Percentiles rank a stretch among this genome's conserved stretches.
These are phyloP conservation scores for Coluber constrictor DNA, from an alignment of 2,797 vertebrate species.

Conservation along the genomic window DNA sequence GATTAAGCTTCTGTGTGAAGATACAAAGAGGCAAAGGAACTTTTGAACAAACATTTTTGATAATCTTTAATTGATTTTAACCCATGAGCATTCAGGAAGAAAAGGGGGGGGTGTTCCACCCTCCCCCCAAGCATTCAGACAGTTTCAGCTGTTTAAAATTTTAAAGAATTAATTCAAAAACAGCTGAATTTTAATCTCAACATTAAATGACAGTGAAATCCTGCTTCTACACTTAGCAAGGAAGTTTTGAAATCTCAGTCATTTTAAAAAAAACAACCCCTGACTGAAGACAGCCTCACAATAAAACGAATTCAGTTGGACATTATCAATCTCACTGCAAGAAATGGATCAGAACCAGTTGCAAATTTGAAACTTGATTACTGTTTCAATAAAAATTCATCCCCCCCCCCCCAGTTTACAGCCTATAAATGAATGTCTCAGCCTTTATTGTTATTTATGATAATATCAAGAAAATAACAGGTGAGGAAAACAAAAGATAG, in stretches of 20 bases:
- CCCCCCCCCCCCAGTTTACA: background rate
- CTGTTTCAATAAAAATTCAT: background rate
- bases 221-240: slow-evolving; percentile 24
- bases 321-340: slow-evolving; percentile 29
- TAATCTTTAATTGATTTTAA: slow-evolving; percentile 27
- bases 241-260: slow-evolving; percentile 39
- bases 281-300: slow-evolving; percentile 15
- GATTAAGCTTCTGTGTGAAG: slow-evolving; percentile 25
- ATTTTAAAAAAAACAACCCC: background rate
- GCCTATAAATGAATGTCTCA: background rate
- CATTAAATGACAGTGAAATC: slow-evolving; percentile 45
- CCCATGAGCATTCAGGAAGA: slow-evolving; percentile 11
- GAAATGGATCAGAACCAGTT: slow-evolving; percentile 29
- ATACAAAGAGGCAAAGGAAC: slow-evolving; percentile 13
- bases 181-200: slow-evolving; percentile 58
- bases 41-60: slow-evolving; percentile 29
- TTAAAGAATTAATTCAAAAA: slow-evolving; percentile 32
- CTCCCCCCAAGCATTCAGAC: background rate
- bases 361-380: background rate
- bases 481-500: background rate
- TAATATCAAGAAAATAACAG: background rate
- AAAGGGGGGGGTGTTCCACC: slow-evolving; percentile 5
- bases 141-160: slow-evolving; percentile 31
- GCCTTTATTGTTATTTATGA: background rate
- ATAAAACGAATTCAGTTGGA: background rate